Base-by-base conservation (phyloP, 37 sponge, comb jelly and placozoan species). In the Tethya wilhelma region DNA sequence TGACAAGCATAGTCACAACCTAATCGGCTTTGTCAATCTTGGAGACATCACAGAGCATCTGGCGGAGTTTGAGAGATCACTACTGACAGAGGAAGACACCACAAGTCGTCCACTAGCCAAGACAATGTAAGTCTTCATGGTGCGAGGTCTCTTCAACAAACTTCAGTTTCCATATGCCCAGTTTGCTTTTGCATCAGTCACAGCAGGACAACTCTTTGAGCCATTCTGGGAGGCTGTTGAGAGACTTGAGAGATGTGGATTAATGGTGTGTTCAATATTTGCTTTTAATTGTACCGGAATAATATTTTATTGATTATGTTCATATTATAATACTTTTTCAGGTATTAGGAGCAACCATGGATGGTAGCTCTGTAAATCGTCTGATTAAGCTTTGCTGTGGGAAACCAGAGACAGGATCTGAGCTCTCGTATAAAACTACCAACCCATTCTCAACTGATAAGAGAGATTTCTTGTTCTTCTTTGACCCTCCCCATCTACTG, bases 1-100 rank as follows among this genome's bases (percentile, higher is more conserved):
- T 46, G 78, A 88, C 25, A 88, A 88, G 65, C 77, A 82, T 41
- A 38, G 78, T 30, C 71, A 68, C 29, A 77, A 36, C 42, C 17
- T 86, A 34, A 86, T 86, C 64, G 87, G 87, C 79, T 86, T 73
- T 38, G 41, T 44, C 17, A 86, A 86, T 53, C 67, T 86, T 30
- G 86, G 64, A 44, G 56, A 67, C 28, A 66, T 80, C 59, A 80
- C 34, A 39, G 56, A 80, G 42, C 69, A 58, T 56, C 37, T 81
- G n/a, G 30, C 42, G 25, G 45, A 30, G 9, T 72, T 63, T 60
- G 73, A 72, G 46, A 49, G 64, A 29, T 34, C 69, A 12, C 59
- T 73, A 20, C 62, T 81, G 25, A 67, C 53, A 8, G 49, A 25
- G 29, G 70, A 80, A 25, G 33, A 19, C 43, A 8, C 26, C 36